phyloP scores from a whole-genome alignment of 1,140 invertebrate genomes.

The Scaptomyza hsui region DNA sequence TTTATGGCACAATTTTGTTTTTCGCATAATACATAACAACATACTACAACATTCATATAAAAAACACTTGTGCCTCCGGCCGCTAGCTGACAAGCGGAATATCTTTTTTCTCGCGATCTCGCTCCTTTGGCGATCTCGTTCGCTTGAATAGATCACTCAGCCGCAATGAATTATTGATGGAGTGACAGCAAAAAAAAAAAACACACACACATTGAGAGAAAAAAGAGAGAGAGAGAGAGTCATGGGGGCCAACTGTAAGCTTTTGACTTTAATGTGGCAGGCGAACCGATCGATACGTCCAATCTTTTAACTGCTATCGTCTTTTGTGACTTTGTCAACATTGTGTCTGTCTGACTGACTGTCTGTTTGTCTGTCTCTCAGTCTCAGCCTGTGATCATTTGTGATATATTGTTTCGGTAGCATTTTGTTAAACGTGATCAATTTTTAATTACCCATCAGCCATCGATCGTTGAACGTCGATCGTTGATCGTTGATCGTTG shows the following conservation, averaged over 20 bases:
- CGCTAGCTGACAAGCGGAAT: slow-evolving; percentile 74
- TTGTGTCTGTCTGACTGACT: slow-evolving; percentile 2
- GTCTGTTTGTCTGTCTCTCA: background rate
- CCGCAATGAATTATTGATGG: slow-evolving; percentile 79
- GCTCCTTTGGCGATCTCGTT: slow-evolving; percentile 31
- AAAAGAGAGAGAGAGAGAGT: background rate
- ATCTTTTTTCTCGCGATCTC: slow-evolving; percentile 79
- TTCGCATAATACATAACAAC: slow-evolving; percentile 53
- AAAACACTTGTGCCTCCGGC: slow-evolving; percentile 64
- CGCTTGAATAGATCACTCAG: slow-evolving; percentile 72
- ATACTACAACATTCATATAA: background rate
- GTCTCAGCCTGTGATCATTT: slow-evolving; percentile 12
- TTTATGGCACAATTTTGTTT: slow-evolving; percentile 77
- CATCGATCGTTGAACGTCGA: slow-evolving; percentile 45
- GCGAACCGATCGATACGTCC: slow-evolving; percentile 36
- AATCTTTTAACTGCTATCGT: slow-evolving; percentile 30
- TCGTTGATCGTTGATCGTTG: slow-evolving; percentile 21
- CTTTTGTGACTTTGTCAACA: slow-evolving; percentile 52
- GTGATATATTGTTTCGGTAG: slow-evolving; percentile 82
- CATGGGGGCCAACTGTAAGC: background rate
- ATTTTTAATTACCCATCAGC: slow-evolving; percentile 81
- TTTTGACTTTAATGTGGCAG: slow-evolving; percentile 52
- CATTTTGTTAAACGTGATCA: slow-evolving; percentile 83
- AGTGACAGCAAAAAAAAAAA: slow-evolving; percentile 41
- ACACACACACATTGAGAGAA: background rate